Percentiles rank a stretch among this genome's conserved stretches.
phyloP scores from a whole-genome alignment of 2,888 invertebrate species.

The Pachymerium ferrugineum region DNA sequence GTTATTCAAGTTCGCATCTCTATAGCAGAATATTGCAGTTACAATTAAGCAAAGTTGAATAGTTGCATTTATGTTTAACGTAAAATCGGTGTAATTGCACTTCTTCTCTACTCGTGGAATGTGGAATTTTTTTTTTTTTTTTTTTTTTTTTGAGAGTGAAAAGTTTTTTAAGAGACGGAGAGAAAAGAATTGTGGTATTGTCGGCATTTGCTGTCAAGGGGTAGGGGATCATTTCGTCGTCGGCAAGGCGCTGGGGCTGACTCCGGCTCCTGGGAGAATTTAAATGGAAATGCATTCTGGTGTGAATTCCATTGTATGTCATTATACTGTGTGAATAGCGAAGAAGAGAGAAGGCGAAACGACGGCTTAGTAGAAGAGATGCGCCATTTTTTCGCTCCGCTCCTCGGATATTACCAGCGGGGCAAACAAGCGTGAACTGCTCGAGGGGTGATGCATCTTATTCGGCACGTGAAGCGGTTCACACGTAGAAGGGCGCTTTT shows the following conservation, averaged over 20 bases:
- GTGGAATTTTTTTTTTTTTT: not conserved
- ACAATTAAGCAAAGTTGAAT: no score
- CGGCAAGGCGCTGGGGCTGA: not conserved
- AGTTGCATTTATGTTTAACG: no score
- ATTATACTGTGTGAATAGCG: not conserved
- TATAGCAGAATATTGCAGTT: not conserved
- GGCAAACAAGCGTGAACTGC: not conserved
- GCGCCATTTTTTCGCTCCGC: not conserved
- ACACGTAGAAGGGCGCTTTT: not conserved
- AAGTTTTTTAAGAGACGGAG: not conserved
- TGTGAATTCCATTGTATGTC: not conserved
- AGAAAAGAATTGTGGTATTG: not conserved
- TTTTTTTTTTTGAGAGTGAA: not conserved
- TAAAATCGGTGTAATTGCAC: no score
- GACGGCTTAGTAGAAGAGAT: not conserved
- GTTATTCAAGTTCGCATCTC: not conserved
- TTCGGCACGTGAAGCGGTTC: not conserved
- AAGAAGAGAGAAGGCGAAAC: not conserved
- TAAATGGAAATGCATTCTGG: not conserved
- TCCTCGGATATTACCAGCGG: not conserved
- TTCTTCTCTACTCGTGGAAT: no score
- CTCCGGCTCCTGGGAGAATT: not conserved
- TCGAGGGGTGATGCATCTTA: not conserved
- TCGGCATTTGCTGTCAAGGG: not conserved
- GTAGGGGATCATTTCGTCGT: not conserved